phyloP scores from a whole-genome alignment of 2,888 invertebrate species.

The Chouioia cunea region DNA sequence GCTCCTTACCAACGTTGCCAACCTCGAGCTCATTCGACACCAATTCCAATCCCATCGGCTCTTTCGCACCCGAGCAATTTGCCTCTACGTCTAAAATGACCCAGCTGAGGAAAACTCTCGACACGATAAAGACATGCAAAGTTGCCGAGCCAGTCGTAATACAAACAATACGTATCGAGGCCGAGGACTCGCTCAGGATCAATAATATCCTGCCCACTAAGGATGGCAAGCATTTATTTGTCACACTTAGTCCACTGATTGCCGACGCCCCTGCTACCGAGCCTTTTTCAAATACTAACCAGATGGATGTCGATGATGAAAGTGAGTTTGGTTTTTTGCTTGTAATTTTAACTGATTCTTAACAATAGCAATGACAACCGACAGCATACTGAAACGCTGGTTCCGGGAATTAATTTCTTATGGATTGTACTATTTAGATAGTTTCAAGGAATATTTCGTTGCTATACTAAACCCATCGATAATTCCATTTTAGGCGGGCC shows the following conservation, averaged over 20 bases:
- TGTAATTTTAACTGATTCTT: conserved; percentile 9
- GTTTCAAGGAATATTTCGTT: neutral
- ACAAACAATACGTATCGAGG: conserved; percentile 62
- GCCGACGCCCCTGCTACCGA: conserved; percentile 63
- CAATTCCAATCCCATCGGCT: conserved; percentile 63
- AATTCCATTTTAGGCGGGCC: conserved; percentile 31
- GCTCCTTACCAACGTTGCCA: conserved; percentile 51
- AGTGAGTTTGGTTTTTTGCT: conserved; percentile 51
- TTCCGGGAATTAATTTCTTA: too few species aligned
- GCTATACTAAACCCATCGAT: neutral
- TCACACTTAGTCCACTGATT: conserved; percentile 57
- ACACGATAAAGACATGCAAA: conserved; percentile 57
- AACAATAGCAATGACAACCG: too few species aligned
- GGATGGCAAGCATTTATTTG: conserved; percentile 63
- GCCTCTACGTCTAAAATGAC: conserved; percentile 63
- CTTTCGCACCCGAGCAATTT: conserved; percentile 57
- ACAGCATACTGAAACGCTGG: too few species aligned
- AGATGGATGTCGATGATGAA: conserved; percentile 67
- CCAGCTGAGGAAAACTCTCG: conserved; percentile 57
- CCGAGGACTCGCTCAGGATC: conserved; percentile 59
- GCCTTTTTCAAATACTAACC: conserved; percentile 62
- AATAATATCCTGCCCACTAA: conserved; percentile 59
- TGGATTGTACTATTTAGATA: too few species aligned
- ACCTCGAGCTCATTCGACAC: conserved; percentile 61
- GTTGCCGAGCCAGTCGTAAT: conserved; percentile 62